Conservation (phyloP, 1,140 invertebrate genomes). For the Drosophila bipectinata region DNA sequence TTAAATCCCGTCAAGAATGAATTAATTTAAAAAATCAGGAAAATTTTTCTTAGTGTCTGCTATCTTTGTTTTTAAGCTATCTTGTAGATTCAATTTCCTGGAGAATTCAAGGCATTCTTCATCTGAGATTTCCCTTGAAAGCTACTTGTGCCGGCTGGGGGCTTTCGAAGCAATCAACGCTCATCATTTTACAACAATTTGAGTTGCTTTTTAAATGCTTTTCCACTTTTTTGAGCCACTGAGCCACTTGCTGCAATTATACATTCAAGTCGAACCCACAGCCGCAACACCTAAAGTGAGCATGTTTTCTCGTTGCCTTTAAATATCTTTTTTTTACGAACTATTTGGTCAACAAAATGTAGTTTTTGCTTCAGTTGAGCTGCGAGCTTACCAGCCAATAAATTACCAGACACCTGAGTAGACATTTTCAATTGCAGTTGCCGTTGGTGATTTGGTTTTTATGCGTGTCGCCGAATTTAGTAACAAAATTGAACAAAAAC, state of each 20-base stretch:
- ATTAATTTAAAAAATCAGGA: neutral
- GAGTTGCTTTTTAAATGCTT: conserved; percentile 8
- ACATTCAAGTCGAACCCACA: conserved; percentile 28
- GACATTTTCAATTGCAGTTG: conserved; percentile 60
- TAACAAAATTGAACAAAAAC: conserved; percentile 43
- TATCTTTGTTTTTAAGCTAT: neutral
- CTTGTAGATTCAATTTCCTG: conserved; percentile 14
- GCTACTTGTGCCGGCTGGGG: conserved; percentile 10
- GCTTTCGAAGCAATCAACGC: conserved; percentile 9
- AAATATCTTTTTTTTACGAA: neutral
- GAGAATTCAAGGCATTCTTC: conserved; percentile 12
- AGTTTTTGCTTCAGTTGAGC: conserved; percentile 9
- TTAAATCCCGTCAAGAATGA: neutral
- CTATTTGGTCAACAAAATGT: conserved; percentile 29
- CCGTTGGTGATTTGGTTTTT: conserved; percentile 22
- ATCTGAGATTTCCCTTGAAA: conserved; percentile 13
- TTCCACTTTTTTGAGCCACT: conserved; percentile 21
- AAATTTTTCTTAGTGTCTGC: neutral
- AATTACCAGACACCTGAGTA: conserved; percentile 78
- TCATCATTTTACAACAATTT: neutral
- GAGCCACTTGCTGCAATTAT: conserved; percentile 60
- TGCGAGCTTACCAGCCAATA: conserved; percentile 72
- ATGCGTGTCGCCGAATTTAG: conserved; percentile 49
- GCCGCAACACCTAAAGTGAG: conserved; percentile 26
- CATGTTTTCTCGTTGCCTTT: conserved; percentile 9